Evolutionary conservation across 23 tunicate genomes (phyloP), one percentile per base, ranked within the genome.

Genomic region (Styela plicata): DNA sequence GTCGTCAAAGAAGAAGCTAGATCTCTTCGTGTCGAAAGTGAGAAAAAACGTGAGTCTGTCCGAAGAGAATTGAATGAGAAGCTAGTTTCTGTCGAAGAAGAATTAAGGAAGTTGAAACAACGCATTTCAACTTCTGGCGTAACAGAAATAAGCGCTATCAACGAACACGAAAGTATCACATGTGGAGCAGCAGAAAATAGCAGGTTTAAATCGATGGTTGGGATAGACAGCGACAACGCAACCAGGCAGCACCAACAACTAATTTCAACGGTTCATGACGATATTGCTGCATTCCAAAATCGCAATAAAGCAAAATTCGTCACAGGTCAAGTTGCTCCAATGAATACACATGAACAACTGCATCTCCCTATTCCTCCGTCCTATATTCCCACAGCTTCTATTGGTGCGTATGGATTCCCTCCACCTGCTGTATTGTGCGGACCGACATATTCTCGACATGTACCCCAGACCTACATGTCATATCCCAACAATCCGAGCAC

Each of bases 1-100:
- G 52, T 27, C 19, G 89, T 83, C n/a, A 91, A 91, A 53, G 84
- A 83, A 27, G 89, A 91, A 69, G 89, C 90, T 1, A 69, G 75
- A 34, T 70, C 79, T 18, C 74, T 86, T 5, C 81, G 85, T 61
- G 82, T 76, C 5, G 87, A 86, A 70, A 86, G 87, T 30, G 97
- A 91, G 70, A 91, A 78, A 69, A 69, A 78, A 64, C 63, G 97
- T n/a, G 83, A 69, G 70, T 78, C 64, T 23, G 74, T 82, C 7
- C 79, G 79, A 31, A 82, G 69, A 64, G 83, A 82, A 5, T 71
- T 91, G 0, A 85, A 91, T 30, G 81, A 83, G 33, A 91, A 91
- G 83, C 70, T 91, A 23, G 52, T 63, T 34, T 68, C 80, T 2
- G 74, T 91, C 24, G 90, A 82, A 34, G 27, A 53, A 23, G 86